These are phyloP conservation scores for Eucera pruinosa DNA, from an alignment of 2,888 invertebrate genomes.

Conservation along the genomic window DNA sequence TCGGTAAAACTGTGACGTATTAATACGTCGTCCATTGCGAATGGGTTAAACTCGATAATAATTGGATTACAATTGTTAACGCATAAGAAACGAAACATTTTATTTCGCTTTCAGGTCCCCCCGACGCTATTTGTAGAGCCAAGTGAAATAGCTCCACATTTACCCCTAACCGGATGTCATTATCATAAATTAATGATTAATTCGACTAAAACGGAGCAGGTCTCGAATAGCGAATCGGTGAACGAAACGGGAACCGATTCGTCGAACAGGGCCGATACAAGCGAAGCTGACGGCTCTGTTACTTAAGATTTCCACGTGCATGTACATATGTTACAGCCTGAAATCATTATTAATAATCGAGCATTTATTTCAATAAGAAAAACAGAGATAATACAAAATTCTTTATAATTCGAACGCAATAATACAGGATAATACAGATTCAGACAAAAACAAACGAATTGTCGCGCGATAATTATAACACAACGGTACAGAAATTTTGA, in stretches of 20 bases:
- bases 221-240: conserved; percentile 7
- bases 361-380: conserved; percentile 7
- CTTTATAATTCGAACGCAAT: conserved; percentile 6
- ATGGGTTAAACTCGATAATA: neutral
- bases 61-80: neutral
- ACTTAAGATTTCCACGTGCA: conserved; percentile 46
- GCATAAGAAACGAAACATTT: no score
- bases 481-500: conserved; percentile 4
- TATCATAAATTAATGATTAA: conserved; percentile 84
- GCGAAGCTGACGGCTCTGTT: conserved; percentile 49
- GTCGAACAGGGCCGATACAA: conserved; percentile 12
- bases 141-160: conserved; percentile 88
- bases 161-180: conserved; percentile 86
- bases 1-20: no score
- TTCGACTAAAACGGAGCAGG: conserved; percentile 38
- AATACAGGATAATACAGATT: no score
- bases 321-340: neutral
- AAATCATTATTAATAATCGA: conserved; percentile 10
- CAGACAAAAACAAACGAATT: neutral
- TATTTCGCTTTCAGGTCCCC: conserved; percentile 84
- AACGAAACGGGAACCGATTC: neutral
- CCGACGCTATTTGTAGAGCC: conserved; percentile 88
- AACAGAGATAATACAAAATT: no score
- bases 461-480: no score
- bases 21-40: no score